A percentile compares a stretch with the other conserved stretches of the same genome.
phyloP scores from a whole-genome alignment of 2,888 invertebrate species.

The Chrysolina americana region DNA sequence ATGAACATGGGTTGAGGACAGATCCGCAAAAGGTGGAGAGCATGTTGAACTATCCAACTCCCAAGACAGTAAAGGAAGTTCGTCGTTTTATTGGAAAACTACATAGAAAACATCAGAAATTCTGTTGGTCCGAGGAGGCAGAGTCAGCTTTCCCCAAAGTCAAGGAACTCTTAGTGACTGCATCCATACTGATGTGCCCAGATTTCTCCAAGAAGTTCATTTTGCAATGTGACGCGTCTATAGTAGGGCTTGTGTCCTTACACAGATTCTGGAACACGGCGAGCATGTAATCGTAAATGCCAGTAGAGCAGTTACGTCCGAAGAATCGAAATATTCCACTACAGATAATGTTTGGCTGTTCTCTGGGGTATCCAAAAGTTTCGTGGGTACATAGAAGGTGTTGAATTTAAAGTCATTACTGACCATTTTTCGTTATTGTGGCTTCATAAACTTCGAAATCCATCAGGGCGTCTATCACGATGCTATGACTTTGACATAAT shows the following conservation, averaged over 20 bases:
- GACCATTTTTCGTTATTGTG: too few relatives aligned
- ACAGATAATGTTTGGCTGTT: slow-evolving; percentile 52
- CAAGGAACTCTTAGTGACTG: too few relatives aligned
- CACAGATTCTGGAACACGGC: slow-evolving; percentile 41
- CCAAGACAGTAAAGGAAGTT: slow-evolving; percentile 21
- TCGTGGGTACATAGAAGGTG: too few relatives aligned
- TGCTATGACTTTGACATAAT: too few relatives aligned
- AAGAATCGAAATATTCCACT: slow-evolving; percentile 45
- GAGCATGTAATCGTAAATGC: slow-evolving; percentile 49
- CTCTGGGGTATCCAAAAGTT: slow-evolving; percentile 41
- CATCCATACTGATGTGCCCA: slow-evolving; percentile 32
- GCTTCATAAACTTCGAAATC: too few relatives aligned
- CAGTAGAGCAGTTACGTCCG: slow-evolving; percentile 39
- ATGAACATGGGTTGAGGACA: slow-evolving; percentile 34
- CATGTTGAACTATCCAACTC: slow-evolving; percentile 25
- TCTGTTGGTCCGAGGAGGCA: too few relatives aligned
- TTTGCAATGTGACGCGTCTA: slow-evolving; percentile 52
- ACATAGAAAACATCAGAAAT: slow-evolving; percentile 35
- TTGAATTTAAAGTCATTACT: too few relatives aligned
- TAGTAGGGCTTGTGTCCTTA: slow-evolving; percentile 29
- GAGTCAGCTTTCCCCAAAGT: too few relatives aligned
- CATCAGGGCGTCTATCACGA: too few relatives aligned
- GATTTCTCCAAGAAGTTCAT: slow-evolving; percentile 46
- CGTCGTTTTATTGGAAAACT: slow-evolving; percentile 42
- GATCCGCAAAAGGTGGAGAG: slow-evolving; percentile 33